phyloP scores from a whole-genome alignment of 2,113 vertebrate species.

The Sterrhoptilus dennistouni region DNA sequence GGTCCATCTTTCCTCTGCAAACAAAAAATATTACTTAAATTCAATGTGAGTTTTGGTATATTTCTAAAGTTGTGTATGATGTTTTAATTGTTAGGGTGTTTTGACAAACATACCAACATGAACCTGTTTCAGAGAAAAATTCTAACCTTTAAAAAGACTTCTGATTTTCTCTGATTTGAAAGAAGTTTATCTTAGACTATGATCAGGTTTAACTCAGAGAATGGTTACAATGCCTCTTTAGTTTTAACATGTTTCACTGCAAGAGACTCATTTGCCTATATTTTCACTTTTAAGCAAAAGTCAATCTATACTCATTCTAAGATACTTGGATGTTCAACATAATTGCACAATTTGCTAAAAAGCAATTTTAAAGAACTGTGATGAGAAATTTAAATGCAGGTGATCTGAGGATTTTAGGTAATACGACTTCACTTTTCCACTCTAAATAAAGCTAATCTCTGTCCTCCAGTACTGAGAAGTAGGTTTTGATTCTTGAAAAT shows the following conservation, averaged over 20 bases:
- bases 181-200: not conserved
- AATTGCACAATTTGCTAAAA: not conserved
- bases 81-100: not conserved
- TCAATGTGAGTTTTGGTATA: not conserved
- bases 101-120: not conserved
- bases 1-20: not conserved
- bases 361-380: not conserved
- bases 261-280: not conserved
- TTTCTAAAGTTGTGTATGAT: not conserved
- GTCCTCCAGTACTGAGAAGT: not conserved
- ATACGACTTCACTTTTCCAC: not conserved
- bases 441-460: conserved; percentile 26
- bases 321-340: not conserved
- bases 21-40: not conserved
- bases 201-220: not conserved
- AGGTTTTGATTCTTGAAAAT: conserved; percentile 6
- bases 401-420: not conserved
- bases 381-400: not conserved
- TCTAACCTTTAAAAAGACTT: not conserved
- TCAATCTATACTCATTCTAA: not conserved
- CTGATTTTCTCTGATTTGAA: not conserved
- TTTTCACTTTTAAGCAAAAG: not conserved
- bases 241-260: not conserved
- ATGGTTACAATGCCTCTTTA: not conserved
- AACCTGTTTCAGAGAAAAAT: not conserved